A percentile compares a stretch with the other conserved stretches of the same genome.
Evolutionary conservation across 2,888 invertebrate genomes (phyloP).

Genomic region (Ennomos fuscantarius): DNA sequence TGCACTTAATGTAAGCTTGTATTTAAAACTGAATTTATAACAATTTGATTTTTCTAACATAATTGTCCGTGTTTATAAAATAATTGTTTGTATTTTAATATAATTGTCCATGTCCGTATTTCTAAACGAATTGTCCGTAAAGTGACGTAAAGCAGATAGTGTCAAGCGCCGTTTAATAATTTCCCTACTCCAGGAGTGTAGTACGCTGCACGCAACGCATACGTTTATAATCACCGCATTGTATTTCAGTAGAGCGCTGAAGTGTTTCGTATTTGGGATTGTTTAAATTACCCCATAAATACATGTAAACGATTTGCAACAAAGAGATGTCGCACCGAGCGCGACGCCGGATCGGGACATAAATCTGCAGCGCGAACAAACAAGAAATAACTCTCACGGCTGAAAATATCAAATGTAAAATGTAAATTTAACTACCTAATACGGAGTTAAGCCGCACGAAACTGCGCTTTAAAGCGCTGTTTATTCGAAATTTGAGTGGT

Average conservation of each 20-base stretch:
- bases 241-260: constrained; percentile 64
- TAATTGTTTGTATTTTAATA: no score
- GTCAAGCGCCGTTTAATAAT: constrained; percentile 11
- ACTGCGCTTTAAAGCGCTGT: constrained; percentile 75
- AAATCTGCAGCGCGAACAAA: constrained; percentile 69
- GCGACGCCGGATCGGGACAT: constrained; percentile 60
- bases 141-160: constrained; percentile 1
- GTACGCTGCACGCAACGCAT: constrained; percentile 14
- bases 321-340: constrained; percentile 65
- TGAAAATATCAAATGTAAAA: constrained; percentile 82
- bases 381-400: constrained; percentile 78
- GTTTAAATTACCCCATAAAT: constrained; percentile 78
- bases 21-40: no score
- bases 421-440: constrained; percentile 84
- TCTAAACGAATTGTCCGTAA: no score
- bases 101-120: no score
- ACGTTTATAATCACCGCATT: constrained; percentile 57
- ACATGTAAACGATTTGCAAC: constrained; percentile 72
- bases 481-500: constrained; percentile 79
- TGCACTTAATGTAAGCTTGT: no score
- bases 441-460: constrained; percentile 70
- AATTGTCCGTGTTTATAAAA: no score
- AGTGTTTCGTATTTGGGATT: constrained; percentile 69
- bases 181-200: constrained; percentile 12
- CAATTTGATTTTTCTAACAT: no score